phyloP scores from a whole-genome alignment of 1,140 invertebrate genomes.

The Orius laevigatus region DNA sequence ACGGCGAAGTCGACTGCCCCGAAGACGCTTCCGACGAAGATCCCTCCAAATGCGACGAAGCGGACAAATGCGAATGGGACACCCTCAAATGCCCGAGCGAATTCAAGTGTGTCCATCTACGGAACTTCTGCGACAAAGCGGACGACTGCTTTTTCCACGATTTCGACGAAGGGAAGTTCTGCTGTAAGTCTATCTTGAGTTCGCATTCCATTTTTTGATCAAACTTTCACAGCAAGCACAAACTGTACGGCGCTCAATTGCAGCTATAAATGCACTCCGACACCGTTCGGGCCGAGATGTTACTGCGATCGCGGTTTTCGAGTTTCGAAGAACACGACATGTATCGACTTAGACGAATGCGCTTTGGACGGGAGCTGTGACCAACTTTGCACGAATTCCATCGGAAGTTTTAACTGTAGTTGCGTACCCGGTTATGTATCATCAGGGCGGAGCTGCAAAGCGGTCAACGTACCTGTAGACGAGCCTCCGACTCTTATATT shows the following conservation, averaged over 20 bases:
- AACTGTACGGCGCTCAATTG: neutral
- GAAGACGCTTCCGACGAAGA: constrained; percentile 41
- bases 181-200: constrained; percentile 23
- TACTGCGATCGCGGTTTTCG: neutral
- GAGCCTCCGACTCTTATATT: constrained; percentile 35
- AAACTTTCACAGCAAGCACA: neutral
- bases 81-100: constrained; percentile 27
- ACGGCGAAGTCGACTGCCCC: constrained; percentile 56
- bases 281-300: neutral
- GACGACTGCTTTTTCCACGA: constrained; percentile 44
- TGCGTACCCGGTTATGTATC: constrained; percentile 55
- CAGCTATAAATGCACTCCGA: neutral
- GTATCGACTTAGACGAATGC: constrained; percentile 59
- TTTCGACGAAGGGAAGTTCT: constrained; percentile 43
- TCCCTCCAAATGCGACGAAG: constrained; percentile 16
- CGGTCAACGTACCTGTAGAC: constrained; percentile 41
- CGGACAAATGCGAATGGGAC: constrained; percentile 21
- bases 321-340: constrained; percentile 8
- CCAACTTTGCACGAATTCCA: constrained; percentile 57
- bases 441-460: constrained; percentile 36
- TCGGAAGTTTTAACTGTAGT: constrained; percentile 52
- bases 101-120: constrained; percentile 31
- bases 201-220: neutral
- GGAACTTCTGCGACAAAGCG: constrained; percentile 40
- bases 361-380: constrained; percentile 53